Evolutionary conservation across 1,140 invertebrate species (phyloP), one percentile per base, ranked within the genome.

Genomic region (Macrobrachium rosenbergii): DNA sequence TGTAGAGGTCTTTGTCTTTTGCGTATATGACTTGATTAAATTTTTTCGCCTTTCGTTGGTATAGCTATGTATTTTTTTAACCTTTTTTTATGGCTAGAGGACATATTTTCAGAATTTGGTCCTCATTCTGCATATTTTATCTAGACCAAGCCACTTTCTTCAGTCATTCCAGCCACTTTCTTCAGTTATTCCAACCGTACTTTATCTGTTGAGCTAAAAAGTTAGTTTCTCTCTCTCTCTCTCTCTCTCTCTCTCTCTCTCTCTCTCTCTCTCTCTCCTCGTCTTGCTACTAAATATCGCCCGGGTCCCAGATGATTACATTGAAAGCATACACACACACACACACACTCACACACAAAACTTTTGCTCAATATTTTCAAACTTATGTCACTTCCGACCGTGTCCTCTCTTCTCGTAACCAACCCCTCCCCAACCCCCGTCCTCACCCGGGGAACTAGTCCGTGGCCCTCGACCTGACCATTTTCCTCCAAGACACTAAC

Each of bases 231-330:
- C 64, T 69, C 64, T 69, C 64, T 69, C 64, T 69, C 64, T 69
- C 64, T 69, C 64, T 69, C 64, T 69, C 64, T 69, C 64, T 69
- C 64, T 69, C 64, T 69, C 64, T 69, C 64, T 69, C 64, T 69
- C 64, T 69, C 64, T 69, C 64, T 69, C 64, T 69, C 64, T 69
- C 64, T 7, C 64, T 69, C 64, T n/a, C 64, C 19, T 17, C 11
- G 28, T 69, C 28, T 16, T 43, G 21, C 10, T 73, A 43, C 28
- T 19, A 12, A 43, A 16, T 28, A 58, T 14, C 78, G n/a, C n/a
- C 17, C 16, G 28, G 23, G 58, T 60, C 23, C n/a, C 52, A 77
- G 14, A 77, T 37, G 21, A 17, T 16, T 28, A 77, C 59, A 79
- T 21, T 64, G 58, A n/a, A 28, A 19, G 58, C 19, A 23, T 59